A percentile compares a stretch with the other conserved stretches of the same genome.
Evolutionary conservation across 2,888 invertebrate genomes (phyloP).

Genomic region (Parthenolecanium corni): DNA sequence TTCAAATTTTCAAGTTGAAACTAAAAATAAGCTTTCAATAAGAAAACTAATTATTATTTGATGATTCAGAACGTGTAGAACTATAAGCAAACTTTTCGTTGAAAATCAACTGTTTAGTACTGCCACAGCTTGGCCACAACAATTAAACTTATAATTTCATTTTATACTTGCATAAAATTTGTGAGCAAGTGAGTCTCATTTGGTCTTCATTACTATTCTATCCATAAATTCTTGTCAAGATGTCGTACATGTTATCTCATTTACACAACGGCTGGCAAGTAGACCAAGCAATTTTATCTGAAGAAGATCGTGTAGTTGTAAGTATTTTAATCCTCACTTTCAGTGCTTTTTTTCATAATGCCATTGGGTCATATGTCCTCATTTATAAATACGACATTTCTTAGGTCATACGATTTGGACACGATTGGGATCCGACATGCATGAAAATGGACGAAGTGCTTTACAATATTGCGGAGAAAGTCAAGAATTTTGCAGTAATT

Average conservation of each 20-base stretch:
- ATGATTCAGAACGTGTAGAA: too few species aligned
- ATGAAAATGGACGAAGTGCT: constrained; percentile 99
- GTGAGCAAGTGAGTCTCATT: too few species aligned
- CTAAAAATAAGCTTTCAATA: too few species aligned
- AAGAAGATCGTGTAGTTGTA: constrained; percentile 96
- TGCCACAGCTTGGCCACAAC: too few species aligned
- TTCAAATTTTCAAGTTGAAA: too few species aligned
- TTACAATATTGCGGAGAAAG: constrained; percentile 91
- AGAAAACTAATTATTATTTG: too few species aligned
- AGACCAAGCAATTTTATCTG: constrained; percentile 95
- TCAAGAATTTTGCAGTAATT: constrained; percentile 96
- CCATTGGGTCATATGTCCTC: background rate
- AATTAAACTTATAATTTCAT: too few species aligned
- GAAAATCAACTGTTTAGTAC: too few species aligned
- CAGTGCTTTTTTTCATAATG: background rate
- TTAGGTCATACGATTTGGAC: constrained; percentile 93
- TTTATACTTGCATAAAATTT: too few species aligned
- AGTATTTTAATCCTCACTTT: constrained; percentile 39
- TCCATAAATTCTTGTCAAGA: too few species aligned
- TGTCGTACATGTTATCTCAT: constrained; percentile 99
- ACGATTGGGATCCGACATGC: constrained; percentile 99
- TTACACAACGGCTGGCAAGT: constrained; percentile 99
- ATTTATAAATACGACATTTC: constrained; percentile 31
- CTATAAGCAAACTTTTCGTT: too few species aligned
- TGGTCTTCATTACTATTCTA: too few species aligned